Conservation (phyloP, 2,888 invertebrate genomes). For the Dyspetes luteomarginatus region DNA sequence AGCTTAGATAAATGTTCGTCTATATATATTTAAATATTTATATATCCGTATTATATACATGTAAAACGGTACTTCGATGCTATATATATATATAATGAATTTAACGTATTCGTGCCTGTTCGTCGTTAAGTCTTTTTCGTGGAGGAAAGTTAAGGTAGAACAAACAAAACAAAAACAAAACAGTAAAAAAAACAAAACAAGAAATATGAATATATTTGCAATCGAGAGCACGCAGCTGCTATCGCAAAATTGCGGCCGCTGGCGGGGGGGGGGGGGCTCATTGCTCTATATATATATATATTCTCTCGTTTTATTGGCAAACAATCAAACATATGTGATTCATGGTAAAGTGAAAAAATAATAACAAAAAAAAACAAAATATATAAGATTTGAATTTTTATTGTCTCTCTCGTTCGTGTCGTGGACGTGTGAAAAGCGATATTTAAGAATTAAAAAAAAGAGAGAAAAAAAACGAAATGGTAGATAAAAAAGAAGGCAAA, state of each 20-base stretch:
- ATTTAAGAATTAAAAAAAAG: constrained; percentile 38
- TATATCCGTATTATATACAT: constrained; percentile 60
- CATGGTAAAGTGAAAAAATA: constrained; percentile 26
- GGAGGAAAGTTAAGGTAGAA: constrained; percentile 43
- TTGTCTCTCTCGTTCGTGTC: not conserved
- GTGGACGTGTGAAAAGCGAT: not conserved
- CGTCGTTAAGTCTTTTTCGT: constrained; percentile 68
- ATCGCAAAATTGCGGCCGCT: constrained; percentile 23
- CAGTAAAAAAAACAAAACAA: constrained; percentile 21
- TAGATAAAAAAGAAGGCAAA: constrained; percentile 29
- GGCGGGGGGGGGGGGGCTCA: constrained; percentile 3
- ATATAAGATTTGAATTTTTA: constrained; percentile 30
- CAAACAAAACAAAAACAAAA: no score
- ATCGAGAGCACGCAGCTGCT: constrained; percentile 17
- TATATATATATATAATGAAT: constrained; percentile 61
- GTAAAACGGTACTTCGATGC: constrained; percentile 28
- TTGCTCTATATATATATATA: no score
- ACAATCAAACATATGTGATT: constrained; percentile 64
- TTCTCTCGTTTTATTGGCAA: constrained; percentile 63
- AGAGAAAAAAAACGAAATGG: constrained; percentile 46
- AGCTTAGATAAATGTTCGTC: constrained; percentile 66
- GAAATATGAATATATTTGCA: constrained; percentile 19
- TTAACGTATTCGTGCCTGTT: constrained; percentile 75
- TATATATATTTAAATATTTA: constrained; percentile 71
- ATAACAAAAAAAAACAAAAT: constrained; percentile 22